Conservation (phyloP, 2,797 vertebrate species). For the Tauraco hartlaubi region DNA sequence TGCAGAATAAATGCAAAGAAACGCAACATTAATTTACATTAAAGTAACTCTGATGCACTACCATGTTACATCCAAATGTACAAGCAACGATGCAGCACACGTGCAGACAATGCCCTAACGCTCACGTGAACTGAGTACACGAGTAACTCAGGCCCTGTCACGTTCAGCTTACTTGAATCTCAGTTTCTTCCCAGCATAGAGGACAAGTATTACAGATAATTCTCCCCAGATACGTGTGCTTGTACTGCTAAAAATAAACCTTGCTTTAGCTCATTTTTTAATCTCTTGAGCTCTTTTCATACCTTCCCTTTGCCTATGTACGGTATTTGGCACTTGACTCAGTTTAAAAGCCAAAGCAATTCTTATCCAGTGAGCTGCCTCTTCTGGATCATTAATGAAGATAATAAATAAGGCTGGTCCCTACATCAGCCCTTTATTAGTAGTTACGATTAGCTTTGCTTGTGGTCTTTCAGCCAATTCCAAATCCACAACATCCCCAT, state of each 20-base stretch:
- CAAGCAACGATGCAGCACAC: background rate
- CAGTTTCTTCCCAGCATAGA: background rate
- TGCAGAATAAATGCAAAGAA: background rate
- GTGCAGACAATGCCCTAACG: background rate
- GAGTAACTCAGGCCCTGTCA: background rate
- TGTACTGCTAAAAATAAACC: background rate
- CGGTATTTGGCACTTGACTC: background rate
- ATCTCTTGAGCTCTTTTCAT: conserved; percentile 6
- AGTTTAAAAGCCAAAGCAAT: conserved; percentile 20
- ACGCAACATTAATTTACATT: background rate
- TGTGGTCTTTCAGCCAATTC: conserved; percentile 18
- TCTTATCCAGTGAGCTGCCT: conserved; percentile 12
- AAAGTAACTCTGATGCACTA: background rate
- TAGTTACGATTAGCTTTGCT: conserved; percentile 5
- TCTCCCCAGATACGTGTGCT: background rate
- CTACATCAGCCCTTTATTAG: conserved; percentile 5
- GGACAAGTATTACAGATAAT: background rate
- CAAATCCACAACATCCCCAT: background rate
- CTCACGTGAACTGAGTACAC: accelerated
- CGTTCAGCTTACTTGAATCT: background rate
- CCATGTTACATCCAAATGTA: background rate
- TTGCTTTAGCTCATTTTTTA: conserved; percentile 8
- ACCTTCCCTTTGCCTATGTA: background rate
- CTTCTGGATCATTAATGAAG: conserved; percentile 27
- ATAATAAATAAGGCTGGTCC: conserved; percentile 14